phyloP scores from a whole-genome alignment of 2,888 invertebrate genomes.

The Papilio demoleus region DNA sequence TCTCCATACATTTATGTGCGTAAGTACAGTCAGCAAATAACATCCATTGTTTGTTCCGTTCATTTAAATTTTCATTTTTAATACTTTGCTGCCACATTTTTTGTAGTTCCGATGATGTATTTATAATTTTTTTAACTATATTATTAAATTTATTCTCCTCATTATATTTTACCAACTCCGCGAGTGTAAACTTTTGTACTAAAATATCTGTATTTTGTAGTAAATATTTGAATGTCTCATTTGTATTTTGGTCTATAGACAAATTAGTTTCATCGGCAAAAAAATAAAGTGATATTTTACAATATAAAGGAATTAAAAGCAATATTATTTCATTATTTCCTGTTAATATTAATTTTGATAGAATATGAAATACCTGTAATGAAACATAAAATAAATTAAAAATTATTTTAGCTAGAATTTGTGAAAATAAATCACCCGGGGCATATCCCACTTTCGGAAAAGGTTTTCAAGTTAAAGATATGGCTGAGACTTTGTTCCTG shows the following conservation, averaged over 20 bases:
- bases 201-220: slow-evolving; percentile 23
- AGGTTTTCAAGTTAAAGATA: too few relatives aligned
- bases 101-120: background rate
- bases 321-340: slow-evolving; percentile 61
- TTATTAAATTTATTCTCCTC: slow-evolving; percentile 11
- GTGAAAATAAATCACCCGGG: too few relatives aligned
- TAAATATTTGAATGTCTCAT: slow-evolving; percentile 49
- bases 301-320: slow-evolving; percentile 57
- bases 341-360: slow-evolving; percentile 55
- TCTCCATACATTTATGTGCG: slow-evolving; percentile 59
- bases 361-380: slow-evolving; percentile 63
- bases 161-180: slow-evolving; percentile 28
- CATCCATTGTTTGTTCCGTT: slow-evolving; percentile 46
- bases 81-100: slow-evolving; percentile 39
- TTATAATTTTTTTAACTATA: slow-evolving; percentile 13
- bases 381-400: slow-evolving; percentile 6
- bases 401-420: too few relatives aligned
- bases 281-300: slow-evolving; percentile 53
- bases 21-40: slow-evolving; percentile 46
- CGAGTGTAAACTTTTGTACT: background rate
- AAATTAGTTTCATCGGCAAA: slow-evolving; percentile 51
- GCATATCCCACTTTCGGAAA: too few relatives aligned
- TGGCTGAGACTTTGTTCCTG: too few relatives aligned
- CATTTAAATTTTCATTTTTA: slow-evolving; percentile 34
- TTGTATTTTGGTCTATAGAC: slow-evolving; percentile 47